Conservation (phyloP, 2,797 vertebrate species). For the Spea hammondii region DNA sequence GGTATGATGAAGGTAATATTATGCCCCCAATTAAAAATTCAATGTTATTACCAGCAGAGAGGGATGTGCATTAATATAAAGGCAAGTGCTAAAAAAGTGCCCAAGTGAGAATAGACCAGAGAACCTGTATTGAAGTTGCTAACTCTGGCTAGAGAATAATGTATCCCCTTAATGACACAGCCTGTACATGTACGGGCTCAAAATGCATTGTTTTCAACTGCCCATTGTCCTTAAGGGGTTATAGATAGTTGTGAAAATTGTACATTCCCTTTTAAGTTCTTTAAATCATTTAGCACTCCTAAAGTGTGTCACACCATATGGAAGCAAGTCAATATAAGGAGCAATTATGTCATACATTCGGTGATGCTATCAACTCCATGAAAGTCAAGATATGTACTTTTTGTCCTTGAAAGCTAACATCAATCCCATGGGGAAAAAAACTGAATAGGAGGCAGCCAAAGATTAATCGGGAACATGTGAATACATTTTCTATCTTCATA, state of each 20-base stretch:
- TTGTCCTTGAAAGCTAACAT: constrained; percentile 24
- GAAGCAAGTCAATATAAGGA: constrained; percentile 7
- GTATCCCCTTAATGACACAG: too few species aligned
- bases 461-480: constrained; percentile 17
- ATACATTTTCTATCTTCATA: constrained; percentile 28
- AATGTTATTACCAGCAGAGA: too few species aligned
- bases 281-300: not conserved
- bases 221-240: too few species aligned
- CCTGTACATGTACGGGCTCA: too few species aligned
- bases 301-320: not conserved
- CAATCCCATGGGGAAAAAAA: constrained; percentile 23
- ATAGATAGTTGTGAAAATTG: not conserved
- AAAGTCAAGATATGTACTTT: constrained; percentile 28
- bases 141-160: not conserved
- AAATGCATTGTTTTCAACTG: too few species aligned
- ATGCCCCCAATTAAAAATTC: too few species aligned
- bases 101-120: not conserved
- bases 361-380: not conserved
- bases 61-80: too few species aligned
- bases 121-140: not conserved
- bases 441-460: constrained; percentile 2
- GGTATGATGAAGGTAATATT: too few species aligned
- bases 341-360: constrained; percentile 12
- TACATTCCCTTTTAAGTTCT: not conserved
- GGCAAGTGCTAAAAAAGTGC: not conserved